Percentiles rank a stretch among this genome's conserved stretches.
Evolutionary conservation across 30 jellyfish, hydroid and myxozoan species (phyloP).

Genomic region (Calvadosia cruxmelitensis): DNA sequence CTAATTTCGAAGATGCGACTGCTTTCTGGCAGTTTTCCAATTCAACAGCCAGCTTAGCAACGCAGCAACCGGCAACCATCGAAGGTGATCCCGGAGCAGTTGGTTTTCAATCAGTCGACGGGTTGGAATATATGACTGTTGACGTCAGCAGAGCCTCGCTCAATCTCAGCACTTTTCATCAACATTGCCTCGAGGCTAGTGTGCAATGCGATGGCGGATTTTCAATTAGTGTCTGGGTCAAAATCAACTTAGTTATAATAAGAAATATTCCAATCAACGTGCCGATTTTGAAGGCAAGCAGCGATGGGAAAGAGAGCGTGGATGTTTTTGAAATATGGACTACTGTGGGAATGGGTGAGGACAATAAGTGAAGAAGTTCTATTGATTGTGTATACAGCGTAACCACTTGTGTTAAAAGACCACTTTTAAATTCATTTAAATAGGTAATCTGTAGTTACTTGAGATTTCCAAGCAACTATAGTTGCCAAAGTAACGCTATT

Average conservation of each 20-base stretch:
- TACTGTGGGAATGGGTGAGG: background rate
- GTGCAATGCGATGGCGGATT: background rate
- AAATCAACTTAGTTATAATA: too few species aligned
- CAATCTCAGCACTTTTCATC: background rate
- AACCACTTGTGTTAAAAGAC: too few species aligned
- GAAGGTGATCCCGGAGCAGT: background rate
- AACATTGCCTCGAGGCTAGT: background rate
- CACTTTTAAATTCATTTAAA: too few species aligned
- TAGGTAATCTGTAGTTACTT: too few species aligned
- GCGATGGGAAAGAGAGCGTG: background rate
- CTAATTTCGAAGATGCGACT: background rate
- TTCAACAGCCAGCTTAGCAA: background rate
- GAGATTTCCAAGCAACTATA: too few species aligned
- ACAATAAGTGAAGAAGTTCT: background rate
- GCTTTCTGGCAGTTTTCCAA: background rate
- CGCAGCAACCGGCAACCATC: background rate
- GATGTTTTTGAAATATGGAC: background rate
- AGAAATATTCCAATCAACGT: background rate
- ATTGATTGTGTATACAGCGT: too few species aligned
- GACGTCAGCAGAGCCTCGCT: background rate
- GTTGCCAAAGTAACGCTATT: too few species aligned
- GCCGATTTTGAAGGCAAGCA: background rate
- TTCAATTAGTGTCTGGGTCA: background rate
- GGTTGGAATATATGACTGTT: background rate
- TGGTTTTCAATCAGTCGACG: background rate